Conservation (phyloP, 2,888 invertebrate genomes). For the Calliopum simillimum region DNA sequence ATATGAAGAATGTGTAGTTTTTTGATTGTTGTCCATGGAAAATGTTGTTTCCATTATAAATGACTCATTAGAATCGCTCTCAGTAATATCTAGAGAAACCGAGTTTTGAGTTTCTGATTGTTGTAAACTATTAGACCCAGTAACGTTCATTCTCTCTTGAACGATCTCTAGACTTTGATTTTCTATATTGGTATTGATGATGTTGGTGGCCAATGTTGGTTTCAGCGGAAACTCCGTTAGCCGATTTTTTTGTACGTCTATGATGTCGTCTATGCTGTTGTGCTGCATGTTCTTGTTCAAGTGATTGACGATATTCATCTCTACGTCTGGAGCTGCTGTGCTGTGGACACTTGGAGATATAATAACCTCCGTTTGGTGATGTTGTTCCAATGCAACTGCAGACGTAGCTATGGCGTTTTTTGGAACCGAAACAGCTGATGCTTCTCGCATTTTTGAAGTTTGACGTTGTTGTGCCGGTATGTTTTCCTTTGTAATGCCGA, state of each 20-base stretch:
- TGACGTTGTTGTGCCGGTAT: conserved; percentile 24
- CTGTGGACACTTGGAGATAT: conserved; percentile 66
- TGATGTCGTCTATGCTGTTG: conserved; percentile 52
- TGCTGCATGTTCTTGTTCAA: conserved; percentile 54
- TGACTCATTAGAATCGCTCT: conserved; percentile 60
- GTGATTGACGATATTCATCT: conserved; percentile 56
- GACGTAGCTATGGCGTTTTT: conserved; percentile 83
- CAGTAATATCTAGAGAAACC: conserved; percentile 65
- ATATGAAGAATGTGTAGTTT: conserved; percentile 14
- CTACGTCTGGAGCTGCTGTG: conserved; percentile 70
- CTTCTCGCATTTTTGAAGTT: conserved; percentile 36
- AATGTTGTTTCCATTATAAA: conserved; percentile 60
- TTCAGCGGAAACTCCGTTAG: conserved; percentile 15
- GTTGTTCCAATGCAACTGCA: conserved; percentile 72
- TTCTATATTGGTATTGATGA: conserved; percentile 43
- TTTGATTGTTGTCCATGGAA: conserved; percentile 46
- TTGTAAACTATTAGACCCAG: conserved; percentile 54
- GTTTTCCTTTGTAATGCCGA: conserved; percentile 17
- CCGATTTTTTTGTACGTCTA: conserved; percentile 49
- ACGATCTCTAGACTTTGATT: conserved; percentile 68
- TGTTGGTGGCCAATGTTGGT: neutral
- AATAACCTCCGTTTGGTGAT: conserved; percentile 65
- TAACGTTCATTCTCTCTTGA: conserved; percentile 63
- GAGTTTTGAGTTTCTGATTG: conserved; percentile 49
- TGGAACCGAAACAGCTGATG: conserved; percentile 65